These are phyloP conservation scores for Tachysurus fulvidraco DNA, from an alignment of 2,113 vertebrate species.

Conservation along the genomic window DNA sequence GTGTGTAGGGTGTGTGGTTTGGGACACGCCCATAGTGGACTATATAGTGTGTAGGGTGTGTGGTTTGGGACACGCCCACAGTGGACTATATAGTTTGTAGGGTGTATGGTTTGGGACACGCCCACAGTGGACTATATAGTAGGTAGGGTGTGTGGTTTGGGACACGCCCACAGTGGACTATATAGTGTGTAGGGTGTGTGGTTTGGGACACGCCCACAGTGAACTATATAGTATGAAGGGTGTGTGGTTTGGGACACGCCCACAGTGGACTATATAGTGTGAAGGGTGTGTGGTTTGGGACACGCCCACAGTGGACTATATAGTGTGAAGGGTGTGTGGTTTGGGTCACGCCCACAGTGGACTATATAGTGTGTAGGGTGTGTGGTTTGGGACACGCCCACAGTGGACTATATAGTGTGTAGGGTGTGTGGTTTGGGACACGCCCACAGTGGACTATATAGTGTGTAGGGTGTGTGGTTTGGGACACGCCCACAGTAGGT, in stretches of 20 bases:
- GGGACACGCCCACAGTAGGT: neutral
- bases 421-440: neutral
- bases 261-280: neutral
- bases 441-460: neutral
- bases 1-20: too few relatives aligned
- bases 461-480: neutral
- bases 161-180: too few relatives aligned
- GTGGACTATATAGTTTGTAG: too few relatives aligned
- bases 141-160: too few relatives aligned
- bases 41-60: too few relatives aligned
- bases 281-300: neutral
- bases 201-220: neutral
- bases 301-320: neutral
- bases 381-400: neutral
- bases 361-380: neutral
- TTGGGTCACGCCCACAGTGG: neutral
- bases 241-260: neutral
- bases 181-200: too few relatives aligned
- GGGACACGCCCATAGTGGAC: too few relatives aligned
- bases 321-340: neutral
- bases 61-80: too few relatives aligned
- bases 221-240: neutral
- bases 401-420: neutral
- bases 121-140: too few relatives aligned
- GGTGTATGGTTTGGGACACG: too few relatives aligned